Evolutionary conservation across 2,888 invertebrate genomes (phyloP), one percentile per base, ranked within the genome.

Genomic region (Acanthoscelides obtectus): DNA sequence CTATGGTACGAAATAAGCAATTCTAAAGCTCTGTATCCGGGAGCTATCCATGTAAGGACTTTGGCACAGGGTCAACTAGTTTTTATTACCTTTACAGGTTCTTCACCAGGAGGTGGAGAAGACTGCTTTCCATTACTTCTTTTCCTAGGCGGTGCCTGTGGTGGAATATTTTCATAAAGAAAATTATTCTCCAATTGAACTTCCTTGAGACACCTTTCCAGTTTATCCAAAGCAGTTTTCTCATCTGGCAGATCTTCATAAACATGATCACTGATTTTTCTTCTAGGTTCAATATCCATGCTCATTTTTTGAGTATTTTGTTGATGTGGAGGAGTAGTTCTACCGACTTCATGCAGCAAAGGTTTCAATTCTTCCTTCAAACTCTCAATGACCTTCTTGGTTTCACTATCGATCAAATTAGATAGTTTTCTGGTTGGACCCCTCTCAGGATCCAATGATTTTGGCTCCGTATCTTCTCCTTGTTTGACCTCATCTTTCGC

Each of bases 71-170:
- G n/a, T n/a, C n/a, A n/a, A n/a, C n/a, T n/a, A n/a, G n/a, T n/a
- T n/a, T n/a, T n/a, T n/a, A n/a, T n/a, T 45, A 45, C 45, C 45
- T 45, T 45, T 12, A 45, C 45, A 6, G 17, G 12, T 12, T 45
- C 45, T 78, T 80, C 17, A 79, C 72, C 27, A 72, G 63, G 3
- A 82, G 82, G 75, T 80, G 45, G 45, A 1, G 45, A 45, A 12
- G 45, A 45, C 45, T 45, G 81, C 73, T 85, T 85, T 69, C 83
- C 84, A 70, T 79, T 83, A 73, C 84, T 85, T 75, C 83, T 76
- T 77, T 85, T 86, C 72, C 86, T 79, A 22, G 86, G 86, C 45
- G 86, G 86, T 6, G 82, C 85, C 69, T 80, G 80, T 20, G 86
- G 86, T 65, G 84, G 84, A 22, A 70, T 73, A 20, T 72, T 72